Evolutionary conservation across 1,140 invertebrate genomes (phyloP).

Genomic region (Drosophila repleta): DNA sequence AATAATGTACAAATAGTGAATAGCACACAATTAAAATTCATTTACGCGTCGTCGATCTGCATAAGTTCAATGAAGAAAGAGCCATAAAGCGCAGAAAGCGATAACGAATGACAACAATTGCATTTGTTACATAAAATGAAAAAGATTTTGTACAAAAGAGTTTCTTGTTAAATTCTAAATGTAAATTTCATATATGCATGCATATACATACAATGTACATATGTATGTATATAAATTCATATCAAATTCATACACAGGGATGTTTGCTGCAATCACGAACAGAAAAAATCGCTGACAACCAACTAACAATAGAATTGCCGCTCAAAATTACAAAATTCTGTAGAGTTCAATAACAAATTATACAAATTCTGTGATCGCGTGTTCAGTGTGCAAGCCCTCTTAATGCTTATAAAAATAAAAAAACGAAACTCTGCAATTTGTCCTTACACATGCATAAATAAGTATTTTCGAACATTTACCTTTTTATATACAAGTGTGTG

Average conservation of each 20-base stretch:
- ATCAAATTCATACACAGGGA: background rate
- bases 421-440: conserved; percentile 20
- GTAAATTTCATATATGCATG: background rate
- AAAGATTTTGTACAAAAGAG: conserved; percentile 4
- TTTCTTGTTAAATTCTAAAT: background rate
- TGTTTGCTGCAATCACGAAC: conserved; percentile 9
- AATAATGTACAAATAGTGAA: conserved; percentile 58
- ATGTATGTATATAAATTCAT: background rate
- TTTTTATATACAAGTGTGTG: background rate
- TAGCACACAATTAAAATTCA: conserved; percentile 70
- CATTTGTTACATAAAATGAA: conserved; percentile 17
- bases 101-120: conserved; percentile 31
- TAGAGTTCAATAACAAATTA: conserved; percentile 33
- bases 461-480: background rate
- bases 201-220: background rate
- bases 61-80: conserved; percentile 73
- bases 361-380: conserved; percentile 31
- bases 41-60: conserved; percentile 72
- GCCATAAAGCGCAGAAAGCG: conserved; percentile 35
- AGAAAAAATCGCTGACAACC: conserved; percentile 17
- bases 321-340: conserved; percentile 30
- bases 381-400: conserved; percentile 14
- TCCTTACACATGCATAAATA: conserved; percentile 1
- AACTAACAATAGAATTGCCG: conserved; percentile 38
- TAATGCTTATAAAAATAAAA: conserved; percentile 20